Percentiles rank a stretch among this genome's conserved stretches.
Evolutionary conservation across 1,140 invertebrate genomes (phyloP).

Genomic region (Zaprionus davidi): DNA sequence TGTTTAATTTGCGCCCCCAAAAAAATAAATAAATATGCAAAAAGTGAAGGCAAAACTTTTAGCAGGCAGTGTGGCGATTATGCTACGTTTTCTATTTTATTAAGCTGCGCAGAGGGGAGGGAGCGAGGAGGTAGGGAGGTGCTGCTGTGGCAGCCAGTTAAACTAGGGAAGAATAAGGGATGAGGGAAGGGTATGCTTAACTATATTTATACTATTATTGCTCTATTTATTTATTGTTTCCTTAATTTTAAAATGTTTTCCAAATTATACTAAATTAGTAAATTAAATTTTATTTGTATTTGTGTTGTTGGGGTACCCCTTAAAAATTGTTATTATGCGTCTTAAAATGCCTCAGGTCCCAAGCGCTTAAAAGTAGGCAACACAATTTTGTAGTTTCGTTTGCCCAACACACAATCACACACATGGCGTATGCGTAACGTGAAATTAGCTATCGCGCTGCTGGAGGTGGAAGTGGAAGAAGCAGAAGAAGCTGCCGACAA

Average conservation of each 20-base stretch:
- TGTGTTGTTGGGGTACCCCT: background rate
- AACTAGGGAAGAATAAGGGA: background rate
- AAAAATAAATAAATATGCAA: constrained; percentile 17
- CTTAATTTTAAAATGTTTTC: background rate
- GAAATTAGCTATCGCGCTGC: constrained; percentile 65
- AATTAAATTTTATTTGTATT: background rate
- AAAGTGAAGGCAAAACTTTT: constrained; percentile 34
- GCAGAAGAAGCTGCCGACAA: background rate
- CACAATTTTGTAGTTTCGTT: constrained; percentile 56
- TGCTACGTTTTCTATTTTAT: background rate
- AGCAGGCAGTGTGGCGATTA: background rate
- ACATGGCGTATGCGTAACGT: constrained; percentile 69
- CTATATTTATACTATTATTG: background rate
- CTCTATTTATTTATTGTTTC: background rate
- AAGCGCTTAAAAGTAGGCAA: constrained; percentile 79
- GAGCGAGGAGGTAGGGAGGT: background rate
- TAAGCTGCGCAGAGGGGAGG: background rate
- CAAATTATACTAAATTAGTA: no score
- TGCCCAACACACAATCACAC: constrained; percentile 13
- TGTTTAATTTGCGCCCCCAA: constrained; percentile 45
- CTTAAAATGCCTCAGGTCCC: background rate
- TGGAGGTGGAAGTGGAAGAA: background rate
- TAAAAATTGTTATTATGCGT: background rate
- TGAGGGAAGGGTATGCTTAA: no score
- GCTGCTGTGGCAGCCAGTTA: background rate